Evolutionary conservation across 2,797 vertebrate species (phyloP), one percentile per base, ranked within the genome.

Genomic region (Chanos chanos): DNA sequence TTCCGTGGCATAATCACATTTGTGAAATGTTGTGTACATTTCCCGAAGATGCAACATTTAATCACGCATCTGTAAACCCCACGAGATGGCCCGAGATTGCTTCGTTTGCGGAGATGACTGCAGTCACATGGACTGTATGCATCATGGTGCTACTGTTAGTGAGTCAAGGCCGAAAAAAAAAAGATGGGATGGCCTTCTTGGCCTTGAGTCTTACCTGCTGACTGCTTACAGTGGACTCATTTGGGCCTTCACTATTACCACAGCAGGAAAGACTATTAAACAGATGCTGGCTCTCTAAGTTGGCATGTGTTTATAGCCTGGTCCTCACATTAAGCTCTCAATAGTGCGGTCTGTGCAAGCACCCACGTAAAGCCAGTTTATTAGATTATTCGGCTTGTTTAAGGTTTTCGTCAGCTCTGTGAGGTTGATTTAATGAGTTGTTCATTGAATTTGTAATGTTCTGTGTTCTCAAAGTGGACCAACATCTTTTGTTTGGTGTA

Each of bases 201-300:
- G 47, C 16, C 52, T 51, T 27, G n/a, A 41, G 53, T 59, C 33
- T 43, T 57, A 37, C 51, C 62, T 59, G 50, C 60, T 51, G 50
- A 62, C 33, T 60, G 50, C 31, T 12, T 30, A 27, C 56, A 7
- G 53, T 43, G 24, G 39, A 45, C 58, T 59, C 27, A 24, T 59
- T 63, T 61, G 47, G 50, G 50, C 65, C 43, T 49, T 41, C n/a
- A 25, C 21, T 6, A 12, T 49, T 30, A 41, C 56, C 51, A 33
- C 61, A 39, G 64, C 57, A n/a, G 72, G 60, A 18, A 58, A 36
- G 47, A 45, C 63, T 45, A 55, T 72, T 79, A 71, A 64, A 69
- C 69, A 72, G 70, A 66, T 68, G 53, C 63, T 60, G 36, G 61
- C 51, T 49, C 53, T 19, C 24, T 12, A 16, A 37, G 25, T 34